Evolutionary conservation across 2,888 invertebrate species (phyloP), one percentile per base, ranked within the genome.

Genomic region (Unio delphinus): DNA sequence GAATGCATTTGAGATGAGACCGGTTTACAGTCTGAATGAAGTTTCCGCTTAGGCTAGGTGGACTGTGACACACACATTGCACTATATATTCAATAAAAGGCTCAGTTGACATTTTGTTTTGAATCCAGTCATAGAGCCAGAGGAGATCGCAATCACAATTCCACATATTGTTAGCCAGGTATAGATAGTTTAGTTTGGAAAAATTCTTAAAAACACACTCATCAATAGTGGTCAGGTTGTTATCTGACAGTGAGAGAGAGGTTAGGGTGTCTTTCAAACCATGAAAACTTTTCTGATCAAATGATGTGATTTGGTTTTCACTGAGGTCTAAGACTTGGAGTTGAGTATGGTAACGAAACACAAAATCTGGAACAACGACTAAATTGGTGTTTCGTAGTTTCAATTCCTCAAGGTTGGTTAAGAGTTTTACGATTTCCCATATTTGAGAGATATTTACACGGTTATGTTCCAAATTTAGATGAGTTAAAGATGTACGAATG

Each of bases 111-210:
- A 34, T 34, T 34, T 34, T 34, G 34, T 34, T 7, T 45, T 60
- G 20, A 26, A 79, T 57, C 83, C 79, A 81, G 23, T 79, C 93
- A 20, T 94, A 92, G 0, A 96, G 91, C 95, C 96, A 96, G 55
- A 94, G 91, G 1, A 96, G 89, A 54, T 94, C 93, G 87, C 96
- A 96, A 87, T 96, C 94, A 86, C 96, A 96, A 68, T 93, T 92
- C 82, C 96, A 91, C 7, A 94, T 95, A 89, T 96, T 96, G 63
- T 92, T 93, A 30, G 94, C 93, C 81, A 96, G 92, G 86, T 95
- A 65, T 11, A 86, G 45, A 17, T 66, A 72, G 6, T 78, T 72
- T 8, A 81, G 65, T 11, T 64, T 66, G 5, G 71, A 72, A 62
- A 80, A 83, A 34, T 78, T 72, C 30, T 71, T 66, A 30, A 87